Conservation (phyloP, 2,113 vertebrate species). For the Nannospalax galili region DNA sequence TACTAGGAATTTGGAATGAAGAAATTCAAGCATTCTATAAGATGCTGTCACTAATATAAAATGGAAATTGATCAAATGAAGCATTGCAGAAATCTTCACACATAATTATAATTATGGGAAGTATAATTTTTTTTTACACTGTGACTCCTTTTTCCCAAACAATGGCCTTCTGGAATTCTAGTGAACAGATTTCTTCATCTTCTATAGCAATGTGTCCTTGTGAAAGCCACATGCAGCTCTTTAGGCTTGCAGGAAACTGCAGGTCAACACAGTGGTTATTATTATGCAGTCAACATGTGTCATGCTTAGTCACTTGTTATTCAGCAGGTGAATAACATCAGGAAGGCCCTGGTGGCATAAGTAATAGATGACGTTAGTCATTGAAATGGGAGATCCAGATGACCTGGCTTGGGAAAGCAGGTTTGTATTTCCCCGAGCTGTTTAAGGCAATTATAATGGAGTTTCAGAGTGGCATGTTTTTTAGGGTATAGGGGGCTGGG, state of each 20-base stretch:
- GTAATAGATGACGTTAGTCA: not conserved
- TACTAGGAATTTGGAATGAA: not conserved
- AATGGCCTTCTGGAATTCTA: not conserved
- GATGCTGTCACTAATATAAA: not conserved
- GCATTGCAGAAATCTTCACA: not conserved
- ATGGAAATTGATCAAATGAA: not conserved
- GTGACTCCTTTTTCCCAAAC: not conserved
- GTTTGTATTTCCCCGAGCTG: not conserved
- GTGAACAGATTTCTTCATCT: not conserved
- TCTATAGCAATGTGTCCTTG: not conserved
- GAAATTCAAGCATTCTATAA: not conserved
- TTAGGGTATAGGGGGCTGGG: not conserved
- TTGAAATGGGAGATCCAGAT: not conserved
- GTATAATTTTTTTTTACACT: not conserved
- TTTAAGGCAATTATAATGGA: not conserved
- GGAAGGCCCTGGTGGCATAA: not conserved
- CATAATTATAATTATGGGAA: not conserved
- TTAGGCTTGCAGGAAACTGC: not conserved
- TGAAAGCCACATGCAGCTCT: not conserved
- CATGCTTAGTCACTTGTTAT: not conserved
- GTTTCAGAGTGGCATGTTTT: not conserved
- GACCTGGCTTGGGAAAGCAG: conserved; percentile 6
- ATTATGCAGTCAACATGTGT: not conserved
- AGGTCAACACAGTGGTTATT: not conserved
- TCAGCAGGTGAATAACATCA: not conserved